Evolutionary conservation across 1,140 invertebrate genomes (phyloP).

Genomic region (Cepaea nemoralis): DNA sequence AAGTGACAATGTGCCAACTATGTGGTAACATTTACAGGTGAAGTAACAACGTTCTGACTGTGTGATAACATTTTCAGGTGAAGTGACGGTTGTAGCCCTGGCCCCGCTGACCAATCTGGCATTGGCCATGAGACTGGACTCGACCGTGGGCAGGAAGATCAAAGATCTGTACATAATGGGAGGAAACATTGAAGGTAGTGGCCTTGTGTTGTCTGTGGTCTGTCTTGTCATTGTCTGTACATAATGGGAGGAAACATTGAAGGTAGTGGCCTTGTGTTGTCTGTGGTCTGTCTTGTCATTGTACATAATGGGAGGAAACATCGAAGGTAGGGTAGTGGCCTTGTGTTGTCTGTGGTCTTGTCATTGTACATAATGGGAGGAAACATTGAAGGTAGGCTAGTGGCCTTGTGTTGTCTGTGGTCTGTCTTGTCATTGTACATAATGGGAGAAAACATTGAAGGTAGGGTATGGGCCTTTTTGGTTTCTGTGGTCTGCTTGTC

Average conservation of each 20-base stretch:
- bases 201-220: too few relatives aligned
- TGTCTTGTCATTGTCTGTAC: too few relatives aligned
- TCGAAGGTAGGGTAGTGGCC: conserved; percentile 57
- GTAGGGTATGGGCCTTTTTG: too few relatives aligned
- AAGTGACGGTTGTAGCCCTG: conserved; percentile 76
- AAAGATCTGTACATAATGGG: conserved; percentile 83
- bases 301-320: conserved; percentile 84
- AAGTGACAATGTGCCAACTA: too few relatives aligned
- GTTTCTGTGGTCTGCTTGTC: too few relatives aligned
- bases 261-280: conserved; percentile 53
- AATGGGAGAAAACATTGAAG: conserved; percentile 82
- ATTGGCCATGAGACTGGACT: conserved; percentile 79
- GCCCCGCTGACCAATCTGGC: conserved; percentile 86
- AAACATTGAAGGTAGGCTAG: too few relatives aligned
- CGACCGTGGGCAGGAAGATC: conserved; percentile 76
- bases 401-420: too few relatives aligned
- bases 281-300: too few relatives aligned
- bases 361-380: too few relatives aligned
- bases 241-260: conserved; percentile 83
- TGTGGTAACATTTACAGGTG: not conserved
- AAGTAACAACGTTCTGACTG: not conserved
- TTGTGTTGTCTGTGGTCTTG: too few relatives aligned
- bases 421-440: too few relatives aligned
- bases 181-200: conserved; percentile 76
- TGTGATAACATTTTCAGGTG: conserved; percentile 48